Conservation (phyloP, 2,797 vertebrate species). For the Crocodylus rhombifer region DNA sequence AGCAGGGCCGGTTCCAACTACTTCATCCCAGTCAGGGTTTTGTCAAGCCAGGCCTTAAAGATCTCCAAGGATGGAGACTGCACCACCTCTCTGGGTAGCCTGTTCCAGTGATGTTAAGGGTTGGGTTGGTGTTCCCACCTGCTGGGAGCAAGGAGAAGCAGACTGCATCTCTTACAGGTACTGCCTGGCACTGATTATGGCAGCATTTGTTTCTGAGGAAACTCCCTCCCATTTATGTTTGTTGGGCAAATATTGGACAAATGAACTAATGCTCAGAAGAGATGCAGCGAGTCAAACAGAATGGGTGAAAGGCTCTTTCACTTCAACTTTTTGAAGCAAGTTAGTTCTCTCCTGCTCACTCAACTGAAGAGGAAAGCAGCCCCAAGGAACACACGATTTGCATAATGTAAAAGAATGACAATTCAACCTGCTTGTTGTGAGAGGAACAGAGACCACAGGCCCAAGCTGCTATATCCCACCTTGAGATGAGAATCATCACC, state of each 20-base stretch:
- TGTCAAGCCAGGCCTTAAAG: too few relatives aligned
- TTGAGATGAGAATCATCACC: too few relatives aligned
- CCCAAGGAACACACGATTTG: neutral
- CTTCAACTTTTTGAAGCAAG: neutral
- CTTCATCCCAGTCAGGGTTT: too few relatives aligned
- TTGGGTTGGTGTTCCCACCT: neutral
- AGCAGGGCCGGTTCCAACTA: too few relatives aligned
- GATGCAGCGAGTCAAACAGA: neutral
- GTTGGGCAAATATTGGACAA: neutral
- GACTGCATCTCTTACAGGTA: rapidly evolving
- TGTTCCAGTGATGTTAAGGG: neutral
- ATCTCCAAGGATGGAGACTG: too few relatives aligned
- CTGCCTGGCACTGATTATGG: neutral
- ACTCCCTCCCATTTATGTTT: neutral
- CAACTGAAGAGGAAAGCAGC: neutral
- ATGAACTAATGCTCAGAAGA: neutral
- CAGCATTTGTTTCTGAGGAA: neutral
- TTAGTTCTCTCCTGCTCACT: neutral
- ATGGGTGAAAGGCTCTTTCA: neutral
- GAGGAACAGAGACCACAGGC: too few relatives aligned
- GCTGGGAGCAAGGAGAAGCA: rapidly evolving
- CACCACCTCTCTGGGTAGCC: too few relatives aligned
- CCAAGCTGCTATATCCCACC: too few relatives aligned
- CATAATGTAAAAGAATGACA: neutral
- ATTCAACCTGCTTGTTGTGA: neutral